These are phyloP conservation scores for Hippoglossus hippoglossus DNA, from an alignment of 2,797 vertebrate genomes.

Conservation along the genomic window DNA sequence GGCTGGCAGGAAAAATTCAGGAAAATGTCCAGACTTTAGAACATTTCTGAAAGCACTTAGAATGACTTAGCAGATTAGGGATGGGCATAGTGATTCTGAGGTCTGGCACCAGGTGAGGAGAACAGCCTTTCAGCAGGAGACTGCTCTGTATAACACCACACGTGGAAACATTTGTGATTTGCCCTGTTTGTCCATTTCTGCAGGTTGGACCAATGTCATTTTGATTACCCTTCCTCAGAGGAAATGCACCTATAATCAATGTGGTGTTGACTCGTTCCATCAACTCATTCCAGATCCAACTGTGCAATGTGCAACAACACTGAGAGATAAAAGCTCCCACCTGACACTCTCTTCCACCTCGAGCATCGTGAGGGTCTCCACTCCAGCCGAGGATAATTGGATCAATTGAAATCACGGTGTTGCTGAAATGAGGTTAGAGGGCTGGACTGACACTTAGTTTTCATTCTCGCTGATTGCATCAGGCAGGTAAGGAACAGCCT, in stretches of 20 bases:
- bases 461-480: constrained; percentile 77
- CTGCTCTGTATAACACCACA: no score
- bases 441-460: constrained; percentile 56
- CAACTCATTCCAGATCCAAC: constrained; percentile 20
- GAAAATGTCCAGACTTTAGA: no score
- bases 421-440: constrained; percentile 59
- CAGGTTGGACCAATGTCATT: background rate
- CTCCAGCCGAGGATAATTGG: constrained; percentile 68
- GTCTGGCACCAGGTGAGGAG: no score
- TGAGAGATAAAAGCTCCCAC: constrained; percentile 47
- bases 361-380: constrained; percentile 12
- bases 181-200: constrained; percentile 1
- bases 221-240: constrained; percentile 7
- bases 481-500: constrained; percentile 58
- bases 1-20: no score
- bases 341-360: constrained; percentile 37
- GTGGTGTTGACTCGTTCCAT: background rate
- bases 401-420: constrained; percentile 65
- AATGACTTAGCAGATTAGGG: no score
- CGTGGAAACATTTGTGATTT: background rate
- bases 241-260: constrained; percentile 6
- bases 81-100: no score
- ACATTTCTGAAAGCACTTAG: no score
- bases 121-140: no score
- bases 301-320: constrained; percentile 38